Evolutionary conservation across 2,797 vertebrate genomes (phyloP).

Genomic region (Sebastes reedi): DNA sequence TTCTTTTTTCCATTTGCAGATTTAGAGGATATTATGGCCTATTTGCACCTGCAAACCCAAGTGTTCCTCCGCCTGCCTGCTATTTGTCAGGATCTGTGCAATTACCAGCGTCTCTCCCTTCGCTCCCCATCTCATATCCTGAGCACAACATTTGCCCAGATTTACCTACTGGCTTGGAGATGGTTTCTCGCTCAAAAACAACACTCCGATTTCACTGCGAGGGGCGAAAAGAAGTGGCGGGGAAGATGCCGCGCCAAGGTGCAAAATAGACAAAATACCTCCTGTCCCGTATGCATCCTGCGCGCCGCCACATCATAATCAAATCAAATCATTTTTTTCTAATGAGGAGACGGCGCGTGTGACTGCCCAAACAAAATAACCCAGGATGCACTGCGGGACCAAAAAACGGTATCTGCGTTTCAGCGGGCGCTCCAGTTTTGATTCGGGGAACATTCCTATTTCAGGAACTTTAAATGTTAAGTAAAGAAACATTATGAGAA

Average conservation of each 20-base stretch:
- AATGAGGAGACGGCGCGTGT: conserved; percentile 18
- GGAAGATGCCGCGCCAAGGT: conserved; percentile 48
- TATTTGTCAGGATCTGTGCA: conserved; percentile 70
- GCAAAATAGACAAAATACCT: conserved; percentile 55
- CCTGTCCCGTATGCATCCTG: conserved; percentile 14
- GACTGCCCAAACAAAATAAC: conserved; percentile 62
- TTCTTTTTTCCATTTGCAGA: conserved; percentile 56
- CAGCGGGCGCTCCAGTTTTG: conserved; percentile 45
- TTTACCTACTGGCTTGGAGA: conserved; percentile 51
- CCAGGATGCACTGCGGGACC: conserved; percentile 37
- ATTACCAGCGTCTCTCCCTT: conserved; percentile 55
- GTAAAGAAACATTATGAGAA: conserved; percentile 78
- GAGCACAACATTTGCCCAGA: conserved; percentile 62
- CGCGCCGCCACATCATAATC: conserved; percentile 48
- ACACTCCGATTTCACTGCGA: conserved; percentile 40
- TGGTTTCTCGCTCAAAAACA: conserved; percentile 45
- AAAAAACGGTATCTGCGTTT: conserved; percentile 54
- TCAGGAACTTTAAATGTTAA: conserved; percentile 78
- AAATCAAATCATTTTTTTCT: conserved; percentile 56
- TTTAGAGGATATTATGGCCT: conserved; percentile 54
- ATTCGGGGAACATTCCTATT: conserved; percentile 73
- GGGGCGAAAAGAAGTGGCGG: conserved; percentile 27
- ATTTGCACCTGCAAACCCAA: conserved; percentile 67
- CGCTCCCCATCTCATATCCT: conserved; percentile 66
- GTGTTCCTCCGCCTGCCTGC: conserved; percentile 42